phyloP scores from a whole-genome alignment of 2,113 vertebrate species.

The Glaucidium brasilianum region DNA sequence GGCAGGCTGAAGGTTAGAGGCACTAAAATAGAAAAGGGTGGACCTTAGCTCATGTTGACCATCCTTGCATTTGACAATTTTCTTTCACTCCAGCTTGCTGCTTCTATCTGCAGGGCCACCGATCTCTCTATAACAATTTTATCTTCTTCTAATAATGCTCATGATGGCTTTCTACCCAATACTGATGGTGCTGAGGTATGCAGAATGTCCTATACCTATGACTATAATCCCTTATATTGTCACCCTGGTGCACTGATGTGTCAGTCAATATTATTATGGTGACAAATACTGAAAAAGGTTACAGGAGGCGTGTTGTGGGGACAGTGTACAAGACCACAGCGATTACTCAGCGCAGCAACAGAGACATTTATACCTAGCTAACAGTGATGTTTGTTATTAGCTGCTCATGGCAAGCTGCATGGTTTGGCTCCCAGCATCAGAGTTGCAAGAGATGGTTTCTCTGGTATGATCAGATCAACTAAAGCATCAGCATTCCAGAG shows the following conservation, averaged over 20 bases:
- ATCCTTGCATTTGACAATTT: background rate
- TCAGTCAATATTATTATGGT: background rate
- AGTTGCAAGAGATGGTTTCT: background rate
- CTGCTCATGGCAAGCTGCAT: background rate
- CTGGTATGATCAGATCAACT: background rate
- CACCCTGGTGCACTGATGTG: background rate
- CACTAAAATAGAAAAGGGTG: background rate
- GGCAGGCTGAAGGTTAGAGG: background rate
- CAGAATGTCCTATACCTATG: background rate
- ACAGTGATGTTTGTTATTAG: background rate
- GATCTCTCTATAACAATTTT: background rate
- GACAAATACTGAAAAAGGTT: background rate
- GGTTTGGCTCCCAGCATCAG: background rate
- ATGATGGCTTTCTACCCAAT: background rate
- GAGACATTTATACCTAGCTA: background rate
- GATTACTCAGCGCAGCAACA: background rate
- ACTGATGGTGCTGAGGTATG: background rate
- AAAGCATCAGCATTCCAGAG: constrained; percentile 31
- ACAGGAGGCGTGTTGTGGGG: background rate
- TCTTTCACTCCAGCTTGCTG: background rate
- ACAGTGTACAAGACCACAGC: background rate
- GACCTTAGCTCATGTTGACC: background rate
- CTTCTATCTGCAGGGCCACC: background rate
- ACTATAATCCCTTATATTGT: background rate
- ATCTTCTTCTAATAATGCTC: background rate